Evolutionary conservation across 1,140 invertebrate genomes (phyloP).

Genomic region (Rhopalosiphum padi): DNA sequence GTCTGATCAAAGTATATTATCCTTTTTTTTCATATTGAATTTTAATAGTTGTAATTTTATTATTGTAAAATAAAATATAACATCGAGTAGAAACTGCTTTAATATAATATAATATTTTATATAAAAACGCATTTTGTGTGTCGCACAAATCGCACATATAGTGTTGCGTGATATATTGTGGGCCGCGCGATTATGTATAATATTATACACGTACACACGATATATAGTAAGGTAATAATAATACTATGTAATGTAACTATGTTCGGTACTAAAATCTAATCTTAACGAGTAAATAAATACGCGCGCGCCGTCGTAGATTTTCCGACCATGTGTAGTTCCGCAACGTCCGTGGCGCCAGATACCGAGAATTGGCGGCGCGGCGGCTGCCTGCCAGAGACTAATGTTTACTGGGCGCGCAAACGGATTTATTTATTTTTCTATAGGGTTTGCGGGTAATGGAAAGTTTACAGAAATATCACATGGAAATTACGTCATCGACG

Average conservation of each 20-base stretch:
- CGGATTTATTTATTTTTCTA: background rate
- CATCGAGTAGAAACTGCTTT: background rate
- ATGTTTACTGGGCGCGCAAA: background rate
- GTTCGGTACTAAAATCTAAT: background rate
- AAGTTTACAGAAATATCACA: background rate
- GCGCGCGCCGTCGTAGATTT: background rate
- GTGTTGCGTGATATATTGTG: background rate
- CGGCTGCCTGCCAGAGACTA: background rate
- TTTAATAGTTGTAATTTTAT: background rate
- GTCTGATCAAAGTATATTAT: background rate
- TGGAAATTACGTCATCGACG: background rate
- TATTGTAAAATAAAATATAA: background rate
- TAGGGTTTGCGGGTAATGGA: background rate
- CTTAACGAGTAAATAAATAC: background rate
- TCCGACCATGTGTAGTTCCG: background rate
- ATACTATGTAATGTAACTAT: background rate
- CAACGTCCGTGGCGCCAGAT: background rate
- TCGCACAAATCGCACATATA: background rate
- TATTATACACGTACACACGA: background rate
- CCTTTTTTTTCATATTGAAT: background rate
- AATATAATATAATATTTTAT: background rate
- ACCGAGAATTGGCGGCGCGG: background rate
- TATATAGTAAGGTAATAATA: background rate
- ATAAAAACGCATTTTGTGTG: background rate
- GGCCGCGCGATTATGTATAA: background rate